Conservation (phyloP, 2,797 vertebrate species). For the Sebastolobus altivelis region DNA sequence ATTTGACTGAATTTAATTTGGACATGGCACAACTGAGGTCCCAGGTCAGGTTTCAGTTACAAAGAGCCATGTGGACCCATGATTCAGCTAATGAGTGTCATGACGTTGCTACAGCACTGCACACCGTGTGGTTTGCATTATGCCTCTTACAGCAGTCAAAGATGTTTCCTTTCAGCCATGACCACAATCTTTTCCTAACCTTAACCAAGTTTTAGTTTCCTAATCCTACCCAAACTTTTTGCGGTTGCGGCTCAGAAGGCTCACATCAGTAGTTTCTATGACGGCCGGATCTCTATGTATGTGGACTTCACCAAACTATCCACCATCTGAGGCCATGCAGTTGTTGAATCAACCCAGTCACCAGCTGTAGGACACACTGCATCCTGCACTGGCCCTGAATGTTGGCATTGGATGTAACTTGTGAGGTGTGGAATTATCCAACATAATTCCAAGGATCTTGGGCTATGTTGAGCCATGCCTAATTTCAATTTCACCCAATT, state of each 20-base stretch:
- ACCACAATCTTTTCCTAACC: slow-evolving; percentile 9
- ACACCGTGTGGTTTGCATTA: not conserved
- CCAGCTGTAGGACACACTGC: not conserved
- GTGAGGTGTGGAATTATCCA: not conserved
- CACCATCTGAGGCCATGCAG: not conserved
- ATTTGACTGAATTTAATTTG: not conserved
- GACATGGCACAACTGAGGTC: not conserved
- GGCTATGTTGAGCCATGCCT: not conserved
- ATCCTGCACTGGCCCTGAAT: not conserved
- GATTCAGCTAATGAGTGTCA: not conserved
- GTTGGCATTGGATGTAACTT: not conserved
- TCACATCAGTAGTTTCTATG: not conserved
- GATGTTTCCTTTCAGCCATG: not conserved
- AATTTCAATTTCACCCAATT: not conserved
- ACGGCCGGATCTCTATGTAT: not conserved
- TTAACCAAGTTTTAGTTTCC: not conserved
- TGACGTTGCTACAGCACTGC: not conserved
- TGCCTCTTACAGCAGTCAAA: not conserved
- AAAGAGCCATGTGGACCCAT: not conserved
- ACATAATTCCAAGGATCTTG: not conserved
- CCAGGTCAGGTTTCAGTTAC: not conserved
- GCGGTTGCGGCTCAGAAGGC: not conserved
- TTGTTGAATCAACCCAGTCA: not conserved
- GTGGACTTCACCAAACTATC: not conserved
- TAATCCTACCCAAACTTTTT: not conserved